Base-by-base conservation (phyloP, 2,797 vertebrate genomes). In the Catamblyrhynchus diadema region DNA sequence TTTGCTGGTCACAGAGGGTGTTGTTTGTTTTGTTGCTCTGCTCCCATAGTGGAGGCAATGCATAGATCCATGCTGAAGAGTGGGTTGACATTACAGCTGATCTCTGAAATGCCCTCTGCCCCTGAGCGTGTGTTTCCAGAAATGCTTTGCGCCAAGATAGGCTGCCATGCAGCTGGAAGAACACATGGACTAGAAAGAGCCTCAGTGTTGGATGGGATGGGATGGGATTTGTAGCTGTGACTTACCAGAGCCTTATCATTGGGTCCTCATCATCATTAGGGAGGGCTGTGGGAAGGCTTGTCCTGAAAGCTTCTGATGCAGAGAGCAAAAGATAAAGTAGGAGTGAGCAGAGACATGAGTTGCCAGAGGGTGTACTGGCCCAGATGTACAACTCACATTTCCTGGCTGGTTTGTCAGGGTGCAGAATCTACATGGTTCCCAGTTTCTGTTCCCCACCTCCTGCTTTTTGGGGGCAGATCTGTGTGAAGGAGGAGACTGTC, bases 41-140 rank as follows among this genome's bases (percentile, higher is more conserved):
- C 27, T 77, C 30, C 35, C 10, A 0, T 6, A 41, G 57, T 81
- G 42, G 56, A 60, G 33, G 27, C 16, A 17, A 42, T 24, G 7
- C 45, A 1, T 0, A 51, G 47, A 28, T 41, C 51, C 32, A 4
- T 0, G 0, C 37, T 53, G 51, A 79, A 35, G 54, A 42, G 14
- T 23, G 19, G 56, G 14, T 6, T 77, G 65, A 12, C 6, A 0
- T 21, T 56, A 20, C n/a, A 67, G 53, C 42, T 81, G 37, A 61
- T 70, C 42, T 53, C 39, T 7, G 21, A 32, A 47, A 57, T 57
- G 20, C 61, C 56, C 50, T n/a, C 24, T 30, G 21, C 19, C 32
- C n/a, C 28, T 11, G 12, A 62, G 25, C 11, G 0, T 2, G 14
- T 56, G 25, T 53, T 81, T 35, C 20, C 86, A 78, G 79, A 12